Evolutionary conservation across 2,113 vertebrate genomes (phyloP).

Genomic region (Pterocles orientalis): DNA sequence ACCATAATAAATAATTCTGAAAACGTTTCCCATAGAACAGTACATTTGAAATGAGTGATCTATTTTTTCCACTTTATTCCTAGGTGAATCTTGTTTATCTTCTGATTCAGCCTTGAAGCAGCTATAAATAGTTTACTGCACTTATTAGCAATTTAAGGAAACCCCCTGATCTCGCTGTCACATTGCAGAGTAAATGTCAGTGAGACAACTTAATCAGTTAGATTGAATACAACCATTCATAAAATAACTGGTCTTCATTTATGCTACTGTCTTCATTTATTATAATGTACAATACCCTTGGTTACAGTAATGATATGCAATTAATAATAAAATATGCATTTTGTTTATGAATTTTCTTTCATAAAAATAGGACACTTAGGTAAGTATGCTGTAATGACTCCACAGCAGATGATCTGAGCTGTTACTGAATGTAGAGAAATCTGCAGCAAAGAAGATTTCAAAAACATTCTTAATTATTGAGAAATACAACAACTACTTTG

Average conservation of each 20-base stretch:
- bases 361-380: background rate
- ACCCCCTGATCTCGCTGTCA: background rate
- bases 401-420: background rate
- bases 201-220: background rate
- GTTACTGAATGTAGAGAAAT: background rate
- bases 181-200: background rate
- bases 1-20: background rate
- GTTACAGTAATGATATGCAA: background rate
- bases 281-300: background rate
- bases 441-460: rapidly evolving
- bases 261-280: background rate
- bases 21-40: background rate
- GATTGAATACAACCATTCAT: background rate
- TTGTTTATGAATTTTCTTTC: background rate
- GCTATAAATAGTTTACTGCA: background rate
- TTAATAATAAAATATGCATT: background rate
- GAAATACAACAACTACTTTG: background rate
- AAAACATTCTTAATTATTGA: background rate
- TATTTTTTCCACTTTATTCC: background rate
- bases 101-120: background rate
- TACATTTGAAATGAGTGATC: background rate
- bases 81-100: background rate
- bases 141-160: background rate
- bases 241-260: background rate
- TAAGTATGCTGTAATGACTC: background rate